These are phyloP conservation scores for Noctua comes DNA, from an alignment of 2,888 invertebrate genomes.

Conservation along the genomic window DNA sequence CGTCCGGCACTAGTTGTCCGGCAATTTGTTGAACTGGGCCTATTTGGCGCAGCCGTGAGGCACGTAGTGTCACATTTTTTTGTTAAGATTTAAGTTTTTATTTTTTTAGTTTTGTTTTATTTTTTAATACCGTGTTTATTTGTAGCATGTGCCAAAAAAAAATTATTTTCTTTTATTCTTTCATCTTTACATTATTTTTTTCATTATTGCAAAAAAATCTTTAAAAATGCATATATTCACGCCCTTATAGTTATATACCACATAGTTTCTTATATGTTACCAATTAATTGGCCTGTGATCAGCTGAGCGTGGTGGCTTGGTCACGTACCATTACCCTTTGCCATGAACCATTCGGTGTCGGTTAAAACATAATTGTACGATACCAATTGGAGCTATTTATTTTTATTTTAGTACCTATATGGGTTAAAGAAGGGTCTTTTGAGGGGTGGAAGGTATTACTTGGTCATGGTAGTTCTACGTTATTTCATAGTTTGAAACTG, in stretches of 20 bases:
- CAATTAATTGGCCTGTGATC: slow-evolving; percentile 70
- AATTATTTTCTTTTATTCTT: too few relatives aligned
- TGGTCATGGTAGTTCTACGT: slow-evolving; percentile 13
- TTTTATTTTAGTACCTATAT: slow-evolving; percentile 62
- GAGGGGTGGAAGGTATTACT: slow-evolving; percentile 19
- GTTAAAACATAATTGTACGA: slow-evolving; percentile 79
- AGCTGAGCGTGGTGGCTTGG: slow-evolving; percentile 76
- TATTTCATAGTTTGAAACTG: slow-evolving; percentile 22
- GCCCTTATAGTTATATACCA: slow-evolving; percentile 57
- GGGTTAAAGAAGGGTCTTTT: slow-evolving; percentile 37
- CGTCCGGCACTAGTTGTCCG: too few relatives aligned
- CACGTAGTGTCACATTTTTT: too few relatives aligned
- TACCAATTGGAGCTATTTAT: slow-evolving; percentile 71
- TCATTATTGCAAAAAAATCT: neutral
- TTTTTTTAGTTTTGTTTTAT: too few relatives aligned
- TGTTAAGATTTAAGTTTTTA: too few relatives aligned
- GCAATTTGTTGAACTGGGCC: too few relatives aligned
- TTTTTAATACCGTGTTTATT: too few relatives aligned
- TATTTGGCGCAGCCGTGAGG: too few relatives aligned
- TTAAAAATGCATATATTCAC: slow-evolving; percentile 17
- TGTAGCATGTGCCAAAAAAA: too few relatives aligned
- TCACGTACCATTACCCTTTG: slow-evolving; percentile 79
- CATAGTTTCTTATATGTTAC: slow-evolving; percentile 65
- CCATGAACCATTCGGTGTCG: slow-evolving; percentile 75
- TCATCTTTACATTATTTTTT: too few relatives aligned